Percentiles rank a stretch among this genome's conserved stretches.
These are phyloP conservation scores for Piprites chloris DNA, from an alignment of 2,113 vertebrate species.

Conservation along the genomic window DNA sequence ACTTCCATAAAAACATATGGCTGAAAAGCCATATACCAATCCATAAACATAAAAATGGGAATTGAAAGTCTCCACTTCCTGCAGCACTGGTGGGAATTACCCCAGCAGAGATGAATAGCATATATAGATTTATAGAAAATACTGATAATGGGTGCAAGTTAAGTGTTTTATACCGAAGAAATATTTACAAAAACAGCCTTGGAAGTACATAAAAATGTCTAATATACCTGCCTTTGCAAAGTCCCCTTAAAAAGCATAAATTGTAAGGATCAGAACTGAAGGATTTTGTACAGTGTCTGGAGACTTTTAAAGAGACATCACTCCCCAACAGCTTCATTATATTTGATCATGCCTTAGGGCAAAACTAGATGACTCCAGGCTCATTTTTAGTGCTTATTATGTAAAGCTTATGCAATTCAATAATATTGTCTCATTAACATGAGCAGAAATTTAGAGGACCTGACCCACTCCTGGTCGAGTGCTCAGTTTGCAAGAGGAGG, in stretches of 20 bases:
- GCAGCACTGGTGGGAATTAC: neutral
- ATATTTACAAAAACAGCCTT: neutral
- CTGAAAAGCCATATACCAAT: neutral
- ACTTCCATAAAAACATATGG: neutral
- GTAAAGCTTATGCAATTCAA: neutral
- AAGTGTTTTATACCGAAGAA: neutral
- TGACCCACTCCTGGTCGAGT: neutral
- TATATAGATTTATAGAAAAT: neutral
- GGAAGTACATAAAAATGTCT: neutral
- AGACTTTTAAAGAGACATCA: neutral
- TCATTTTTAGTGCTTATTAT: neutral
- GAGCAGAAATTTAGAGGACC: neutral
- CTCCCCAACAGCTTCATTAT: neutral
- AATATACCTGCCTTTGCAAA: neutral
- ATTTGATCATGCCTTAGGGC: neutral
- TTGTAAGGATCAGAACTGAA: rapidly evolving
- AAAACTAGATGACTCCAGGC: neutral
- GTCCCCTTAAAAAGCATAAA: too few relatives aligned
- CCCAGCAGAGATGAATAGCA: neutral
- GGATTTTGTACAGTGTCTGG: neutral
- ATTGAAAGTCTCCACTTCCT: neutral
- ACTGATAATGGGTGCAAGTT: neutral
- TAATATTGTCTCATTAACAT: rapidly evolving
- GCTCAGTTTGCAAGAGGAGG: neutral
- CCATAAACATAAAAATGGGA: neutral